Base-by-base conservation (phyloP, 1,140 invertebrate genomes). In the Dreissena rostriformis region DNA sequence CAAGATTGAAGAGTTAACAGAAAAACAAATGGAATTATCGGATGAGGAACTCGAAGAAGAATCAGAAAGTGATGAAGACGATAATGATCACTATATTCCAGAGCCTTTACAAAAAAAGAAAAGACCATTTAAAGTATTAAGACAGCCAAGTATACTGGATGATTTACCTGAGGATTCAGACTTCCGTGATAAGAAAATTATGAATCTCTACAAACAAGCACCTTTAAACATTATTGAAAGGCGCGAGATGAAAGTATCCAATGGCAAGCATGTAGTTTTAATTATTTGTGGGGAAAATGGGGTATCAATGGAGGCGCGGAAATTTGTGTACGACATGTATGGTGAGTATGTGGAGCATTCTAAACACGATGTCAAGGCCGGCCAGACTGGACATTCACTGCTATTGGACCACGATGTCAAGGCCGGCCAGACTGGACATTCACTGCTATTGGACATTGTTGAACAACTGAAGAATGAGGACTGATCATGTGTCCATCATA, bases 151-250 rank as follows among this genome's bases (percentile, higher is more conserved):
- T 61, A 61, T 61, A 61, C 12, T 61, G 22, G 57, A 61, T 24
- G 22, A 24, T 61, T n/a, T 61, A n/a, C 17, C 17, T 6, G 22
- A 24, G 17, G 57, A 61, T 61, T 19, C 22, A 2, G 4, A 4
- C 17, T 61, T n/a, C 57, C 6, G 4, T 61, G 57, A 61, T 61
- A 24, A 61, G 22, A 61, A 19, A 61, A 61, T 61, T 19, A n/a
- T 61, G 22, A 61, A 61, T 61, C 22, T 61, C 4, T 61, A 61
- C 11, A 61, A 61, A n/a, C 17, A 61, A 24, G 57, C 57, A 61
- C 57, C 57, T 61, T 61, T 61, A 61, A 61, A 61, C 57, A 61
- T 61, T 61, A 24, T 61, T 19, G 22, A 61, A 19, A 61, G 57
- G 17, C 2, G 22, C 12, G 57, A 61, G 6, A 19, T 61, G 57